phyloP scores from a whole-genome alignment of 1,140 invertebrate genomes.

The Drosophila littoralis region DNA sequence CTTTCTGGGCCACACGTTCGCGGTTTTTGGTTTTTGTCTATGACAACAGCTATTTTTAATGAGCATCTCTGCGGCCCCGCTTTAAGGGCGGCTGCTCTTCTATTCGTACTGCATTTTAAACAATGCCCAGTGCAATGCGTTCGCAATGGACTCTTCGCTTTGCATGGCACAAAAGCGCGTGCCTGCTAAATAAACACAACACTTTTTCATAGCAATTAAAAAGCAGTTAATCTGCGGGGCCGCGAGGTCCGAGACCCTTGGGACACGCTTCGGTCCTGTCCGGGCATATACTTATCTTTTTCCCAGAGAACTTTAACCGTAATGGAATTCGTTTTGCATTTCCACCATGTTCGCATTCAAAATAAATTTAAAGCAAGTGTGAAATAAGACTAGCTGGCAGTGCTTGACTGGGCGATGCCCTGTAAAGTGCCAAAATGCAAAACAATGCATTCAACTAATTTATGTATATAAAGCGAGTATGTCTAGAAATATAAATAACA shows the following conservation, averaged over 20 bases:
- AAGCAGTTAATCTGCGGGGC: conserved; percentile 38
- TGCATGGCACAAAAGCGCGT: conserved; percentile 22
- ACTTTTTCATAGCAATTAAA: conserved; percentile 49
- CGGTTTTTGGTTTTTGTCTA: conserved; percentile 11
- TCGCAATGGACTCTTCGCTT: conserved; percentile 53
- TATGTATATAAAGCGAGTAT: too few species aligned
- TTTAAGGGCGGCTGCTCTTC: conserved; percentile 41
- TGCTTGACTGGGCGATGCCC: neutral
- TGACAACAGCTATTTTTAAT: conserved; percentile 32
- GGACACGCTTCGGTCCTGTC: neutral
- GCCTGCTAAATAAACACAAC: conserved; percentile 13
- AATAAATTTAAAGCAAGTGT: conserved; percentile 1
- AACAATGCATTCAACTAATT: neutral
- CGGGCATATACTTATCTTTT: conserved; percentile 1
- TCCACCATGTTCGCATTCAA: conserved; percentile 2
- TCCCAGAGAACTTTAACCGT: neutral
- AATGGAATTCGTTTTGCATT: conserved; percentile 11
- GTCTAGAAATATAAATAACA: too few species aligned
- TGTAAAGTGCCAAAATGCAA: neutral
- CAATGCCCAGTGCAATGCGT: conserved; percentile 33
- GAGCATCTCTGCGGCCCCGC: conserved; percentile 25
- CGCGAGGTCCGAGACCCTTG: neutral
- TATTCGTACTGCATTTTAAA: conserved; percentile 23
- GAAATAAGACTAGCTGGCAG: neutral
- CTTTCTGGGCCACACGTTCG: conserved; percentile 1